Conservation (phyloP, 2,797 vertebrate species). For the Glyptemys insculpta region DNA sequence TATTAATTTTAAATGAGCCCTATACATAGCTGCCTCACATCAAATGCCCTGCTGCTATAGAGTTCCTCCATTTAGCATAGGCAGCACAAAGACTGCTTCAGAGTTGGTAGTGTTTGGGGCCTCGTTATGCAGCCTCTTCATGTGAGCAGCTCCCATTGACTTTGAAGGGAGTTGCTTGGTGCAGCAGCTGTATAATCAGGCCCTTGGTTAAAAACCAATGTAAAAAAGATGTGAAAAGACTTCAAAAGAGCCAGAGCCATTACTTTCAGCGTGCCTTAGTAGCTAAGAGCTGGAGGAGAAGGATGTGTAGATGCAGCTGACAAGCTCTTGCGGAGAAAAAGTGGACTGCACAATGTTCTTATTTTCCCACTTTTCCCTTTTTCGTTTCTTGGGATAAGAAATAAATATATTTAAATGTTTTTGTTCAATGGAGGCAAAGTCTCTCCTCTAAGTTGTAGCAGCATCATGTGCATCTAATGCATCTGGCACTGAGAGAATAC, state of each 20-base stretch:
- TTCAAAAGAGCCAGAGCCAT: conserved; percentile 12
- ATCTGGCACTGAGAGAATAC: not conserved
- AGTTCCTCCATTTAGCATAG: conserved; percentile 4
- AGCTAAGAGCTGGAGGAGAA: not conserved
- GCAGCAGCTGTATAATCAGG: conserved; percentile 36
- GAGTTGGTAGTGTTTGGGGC: not conserved
- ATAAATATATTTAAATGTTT: not conserved
- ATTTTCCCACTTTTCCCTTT: not conserved
- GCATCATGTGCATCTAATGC: no score
- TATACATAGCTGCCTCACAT: not conserved
- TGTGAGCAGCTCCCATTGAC: conserved; percentile 38
- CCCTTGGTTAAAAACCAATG: conserved; percentile 19
- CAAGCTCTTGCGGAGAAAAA: not conserved
- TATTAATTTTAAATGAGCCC: conserved; percentile 69
- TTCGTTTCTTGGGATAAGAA: not conserved
- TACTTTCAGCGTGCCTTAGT: conserved; percentile 22
- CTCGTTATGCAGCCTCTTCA: conserved; percentile 3
- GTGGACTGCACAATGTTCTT: not conserved
- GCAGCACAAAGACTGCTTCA: conserved; percentile 40
- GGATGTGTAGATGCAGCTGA: not conserved
- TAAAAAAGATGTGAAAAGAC: not conserved
- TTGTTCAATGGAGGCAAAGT: not conserved
- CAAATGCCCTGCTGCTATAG: not conserved
- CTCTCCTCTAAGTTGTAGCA: not conserved
- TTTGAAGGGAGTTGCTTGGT: conserved; percentile 51